A percentile compares a stretch with the other conserved stretches of the same genome.
Evolutionary conservation across 2,113 vertebrate species (phyloP).

Genomic region (Odontophorus gujanensis): DNA sequence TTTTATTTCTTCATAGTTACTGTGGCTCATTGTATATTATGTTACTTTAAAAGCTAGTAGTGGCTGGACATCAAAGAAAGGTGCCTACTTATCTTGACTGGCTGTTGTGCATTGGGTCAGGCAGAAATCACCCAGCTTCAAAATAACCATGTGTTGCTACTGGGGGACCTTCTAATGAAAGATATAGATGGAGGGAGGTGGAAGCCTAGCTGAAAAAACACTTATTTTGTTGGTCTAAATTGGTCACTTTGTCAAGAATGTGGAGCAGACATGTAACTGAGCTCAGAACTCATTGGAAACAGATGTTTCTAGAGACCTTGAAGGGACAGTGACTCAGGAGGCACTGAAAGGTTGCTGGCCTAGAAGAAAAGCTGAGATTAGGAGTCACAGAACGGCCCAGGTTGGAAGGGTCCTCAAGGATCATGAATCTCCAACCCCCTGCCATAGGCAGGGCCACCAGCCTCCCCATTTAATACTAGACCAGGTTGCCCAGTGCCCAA

Average conservation of each 20-base stretch:
- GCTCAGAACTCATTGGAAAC: not conserved
- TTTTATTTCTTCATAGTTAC: not conserved
- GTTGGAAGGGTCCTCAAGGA: too few species aligned
- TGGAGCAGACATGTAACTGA: not conserved
- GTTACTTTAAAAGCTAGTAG: not conserved
- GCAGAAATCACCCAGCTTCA: not conserved
- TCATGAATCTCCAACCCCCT: too few species aligned
- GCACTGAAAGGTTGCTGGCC: not conserved
- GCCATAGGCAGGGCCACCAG: too few species aligned
- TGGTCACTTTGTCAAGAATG: not conserved
- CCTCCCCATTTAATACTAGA: too few species aligned
- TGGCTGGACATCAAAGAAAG: not conserved
- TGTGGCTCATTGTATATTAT: not conserved
- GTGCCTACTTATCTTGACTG: not conserved
- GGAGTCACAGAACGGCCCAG: not conserved
- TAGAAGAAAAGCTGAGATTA: not conserved
- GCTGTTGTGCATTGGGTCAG: not conserved
- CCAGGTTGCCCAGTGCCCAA: too few species aligned
- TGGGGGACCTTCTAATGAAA: not conserved
- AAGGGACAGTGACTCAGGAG: not conserved
- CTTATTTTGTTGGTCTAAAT: not conserved
- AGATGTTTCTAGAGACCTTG: not conserved
- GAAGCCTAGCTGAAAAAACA: not conserved
- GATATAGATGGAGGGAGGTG: accelerated
- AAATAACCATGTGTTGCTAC: accelerated